Percentiles rank a stretch among this genome's conserved stretches.
These are phyloP conservation scores for Epinephelus coioides DNA, from an alignment of 2,797 vertebrate genomes.

Conservation along the genomic window DNA sequence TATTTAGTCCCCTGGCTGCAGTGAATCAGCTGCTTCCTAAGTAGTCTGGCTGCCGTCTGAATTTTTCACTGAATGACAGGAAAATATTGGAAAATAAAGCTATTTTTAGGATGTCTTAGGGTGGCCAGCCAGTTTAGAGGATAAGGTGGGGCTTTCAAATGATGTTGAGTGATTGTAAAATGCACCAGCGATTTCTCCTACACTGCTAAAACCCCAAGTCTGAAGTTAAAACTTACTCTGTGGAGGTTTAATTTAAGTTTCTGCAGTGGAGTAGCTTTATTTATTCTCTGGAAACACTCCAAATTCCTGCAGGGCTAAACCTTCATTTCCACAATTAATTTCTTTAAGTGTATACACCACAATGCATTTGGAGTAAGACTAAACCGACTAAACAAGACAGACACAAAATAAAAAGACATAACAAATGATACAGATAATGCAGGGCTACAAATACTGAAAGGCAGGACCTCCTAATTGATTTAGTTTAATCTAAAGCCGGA, in stretches of 20 bases:
- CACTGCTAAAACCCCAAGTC: background rate
- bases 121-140: constrained; percentile 3
- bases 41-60: constrained; percentile 22
- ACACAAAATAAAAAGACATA: constrained; percentile 19
- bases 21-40: constrained; percentile 23
- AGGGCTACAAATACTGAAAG: constrained; percentile 20
- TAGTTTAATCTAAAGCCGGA: constrained; percentile 51
- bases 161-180: constrained; percentile 3
- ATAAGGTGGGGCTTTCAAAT: constrained; percentile 21
- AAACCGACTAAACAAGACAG: constrained; percentile 25
- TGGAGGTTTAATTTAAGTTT: constrained; percentile 25
- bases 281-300: constrained; percentile 35
- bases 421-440: constrained; percentile 28
- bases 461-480: constrained; percentile 54
- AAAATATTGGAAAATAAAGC: constrained; percentile 28
- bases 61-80: constrained; percentile 22
- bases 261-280: constrained; percentile 10
- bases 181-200: background rate
- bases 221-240: constrained; percentile 5
- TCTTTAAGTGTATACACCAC: background rate
- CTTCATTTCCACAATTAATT: constrained; percentile 41
- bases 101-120: constrained; percentile 33
- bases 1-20: constrained; percentile 34
- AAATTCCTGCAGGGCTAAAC: constrained; percentile 24
- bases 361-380: constrained; percentile 11